Conservation (phyloP, 2,888 invertebrate genomes). For the Melanostoma scalare region DNA sequence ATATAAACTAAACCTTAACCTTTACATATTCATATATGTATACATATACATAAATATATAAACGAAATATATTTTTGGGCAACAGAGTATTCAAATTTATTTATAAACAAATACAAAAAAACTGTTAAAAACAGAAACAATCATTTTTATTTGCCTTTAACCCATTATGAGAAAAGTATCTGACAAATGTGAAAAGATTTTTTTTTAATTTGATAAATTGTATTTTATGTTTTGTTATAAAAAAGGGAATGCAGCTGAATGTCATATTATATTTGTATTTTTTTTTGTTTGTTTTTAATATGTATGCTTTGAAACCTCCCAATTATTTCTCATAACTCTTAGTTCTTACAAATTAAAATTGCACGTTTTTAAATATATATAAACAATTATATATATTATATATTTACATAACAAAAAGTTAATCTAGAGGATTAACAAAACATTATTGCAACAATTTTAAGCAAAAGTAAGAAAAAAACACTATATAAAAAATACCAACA, state of each 20-base stretch:
- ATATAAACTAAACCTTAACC: neutral
- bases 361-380: conserved; percentile 4
- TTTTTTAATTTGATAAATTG: conserved; percentile 29
- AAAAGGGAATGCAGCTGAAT: conserved; percentile 5
- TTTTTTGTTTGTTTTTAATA: conserved; percentile 6
- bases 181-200: conserved; percentile 12
- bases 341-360: conserved; percentile 6
- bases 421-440: conserved; percentile 2
- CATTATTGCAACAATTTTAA: conserved; percentile 21
- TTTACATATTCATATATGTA: too few relatives aligned
- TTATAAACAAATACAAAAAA: conserved; percentile 37
- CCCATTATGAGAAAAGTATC: conserved; percentile 33
- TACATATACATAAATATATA: conserved; percentile 28
- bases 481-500: conserved; percentile 23
- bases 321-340: conserved; percentile 5
- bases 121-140: conserved; percentile 48
- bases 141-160: conserved; percentile 54
- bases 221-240: conserved; percentile 28
- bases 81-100: conserved; percentile 53
- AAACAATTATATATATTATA: neutral
- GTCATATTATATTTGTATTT: conserved; percentile 22
- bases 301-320: too few relatives aligned
- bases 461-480: conserved; percentile 6
- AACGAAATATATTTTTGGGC: conserved; percentile 53
- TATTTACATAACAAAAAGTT: conserved; percentile 3